Percentiles rank a stretch among this genome's conserved stretches.
These are phyloP conservation scores for Dasypus novemcinctus DNA, from an alignment of 2,113 vertebrate genomes.

Conservation along the genomic window DNA sequence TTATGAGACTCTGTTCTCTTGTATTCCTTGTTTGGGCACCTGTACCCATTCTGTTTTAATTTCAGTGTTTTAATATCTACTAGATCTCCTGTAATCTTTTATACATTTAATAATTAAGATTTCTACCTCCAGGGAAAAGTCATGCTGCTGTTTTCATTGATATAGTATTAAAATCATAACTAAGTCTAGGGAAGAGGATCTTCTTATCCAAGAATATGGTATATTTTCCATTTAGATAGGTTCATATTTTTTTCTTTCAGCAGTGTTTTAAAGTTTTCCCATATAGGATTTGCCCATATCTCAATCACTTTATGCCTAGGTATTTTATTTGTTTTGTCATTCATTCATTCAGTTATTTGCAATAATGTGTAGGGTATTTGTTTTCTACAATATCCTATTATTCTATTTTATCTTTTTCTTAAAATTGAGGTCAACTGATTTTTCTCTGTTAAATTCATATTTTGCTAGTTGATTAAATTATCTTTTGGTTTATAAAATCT, in stretches of 20 bases:
- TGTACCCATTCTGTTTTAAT: neutral
- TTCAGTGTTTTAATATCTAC: neutral
- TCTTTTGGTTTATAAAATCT: neutral
- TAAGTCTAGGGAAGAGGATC: neutral
- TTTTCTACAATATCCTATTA: neutral
- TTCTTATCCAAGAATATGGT: neutral
- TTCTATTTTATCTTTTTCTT: neutral
- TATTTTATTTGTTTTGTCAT: neutral
- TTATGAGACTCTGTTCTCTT: neutral
- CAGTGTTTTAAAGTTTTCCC: neutral
- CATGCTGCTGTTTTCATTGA: neutral
- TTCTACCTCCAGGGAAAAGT: neutral
- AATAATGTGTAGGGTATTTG: neutral
- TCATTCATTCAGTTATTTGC: neutral
- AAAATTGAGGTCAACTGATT: neutral
- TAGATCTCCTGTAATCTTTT: neutral
- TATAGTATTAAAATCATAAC: neutral
- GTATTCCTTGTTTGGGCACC: neutral
- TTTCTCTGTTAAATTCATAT: neutral
- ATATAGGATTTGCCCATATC: fast-evolving
- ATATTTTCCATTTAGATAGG: neutral
- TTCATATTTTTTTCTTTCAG: neutral
- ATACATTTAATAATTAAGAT: neutral
- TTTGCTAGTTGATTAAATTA: neutral
- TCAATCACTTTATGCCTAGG: neutral